Evolutionary conservation across 2,113 vertebrate species (phyloP).

Genomic region (Sturnira hondurensis): DNA sequence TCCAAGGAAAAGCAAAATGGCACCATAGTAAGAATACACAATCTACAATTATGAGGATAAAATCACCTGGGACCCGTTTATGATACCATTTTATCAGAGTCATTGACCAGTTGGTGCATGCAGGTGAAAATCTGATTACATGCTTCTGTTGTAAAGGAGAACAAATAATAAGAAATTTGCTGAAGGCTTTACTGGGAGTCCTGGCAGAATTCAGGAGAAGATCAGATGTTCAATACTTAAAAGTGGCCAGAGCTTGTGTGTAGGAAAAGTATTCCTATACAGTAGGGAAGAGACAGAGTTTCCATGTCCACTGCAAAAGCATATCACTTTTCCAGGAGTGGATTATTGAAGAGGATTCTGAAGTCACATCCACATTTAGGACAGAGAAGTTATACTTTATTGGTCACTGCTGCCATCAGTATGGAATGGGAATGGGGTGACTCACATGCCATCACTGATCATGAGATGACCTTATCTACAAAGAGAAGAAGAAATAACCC

Average conservation of each 20-base stretch:
- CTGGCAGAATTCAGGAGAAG: rapidly evolving
- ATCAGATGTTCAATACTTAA: not conserved
- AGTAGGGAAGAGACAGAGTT: not conserved
- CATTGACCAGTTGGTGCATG: rapidly evolving
- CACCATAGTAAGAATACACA: not conserved
- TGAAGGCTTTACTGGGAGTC: rapidly evolving
- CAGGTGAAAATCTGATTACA: not conserved
- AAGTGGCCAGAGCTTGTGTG: not conserved
- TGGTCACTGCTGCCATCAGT: not conserved
- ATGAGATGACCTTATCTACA: not conserved
- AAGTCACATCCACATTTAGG: not conserved
- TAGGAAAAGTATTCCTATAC: not conserved
- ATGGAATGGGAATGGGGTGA: not conserved
- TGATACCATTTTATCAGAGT: not conserved
- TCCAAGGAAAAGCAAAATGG: not conserved
- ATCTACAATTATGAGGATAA: not conserved
- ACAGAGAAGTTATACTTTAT: not conserved
- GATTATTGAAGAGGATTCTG: not conserved
- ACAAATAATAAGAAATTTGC: not conserved
- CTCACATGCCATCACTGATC: not conserved
- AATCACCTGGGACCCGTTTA: not conserved
- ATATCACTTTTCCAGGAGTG: not conserved
- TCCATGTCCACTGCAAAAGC: not conserved
- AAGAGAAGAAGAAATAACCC: not conserved
- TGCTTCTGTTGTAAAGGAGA: rapidly evolving